Conservation (phyloP, 2,113 vertebrate species). For the Polypterus bichir region DNA sequence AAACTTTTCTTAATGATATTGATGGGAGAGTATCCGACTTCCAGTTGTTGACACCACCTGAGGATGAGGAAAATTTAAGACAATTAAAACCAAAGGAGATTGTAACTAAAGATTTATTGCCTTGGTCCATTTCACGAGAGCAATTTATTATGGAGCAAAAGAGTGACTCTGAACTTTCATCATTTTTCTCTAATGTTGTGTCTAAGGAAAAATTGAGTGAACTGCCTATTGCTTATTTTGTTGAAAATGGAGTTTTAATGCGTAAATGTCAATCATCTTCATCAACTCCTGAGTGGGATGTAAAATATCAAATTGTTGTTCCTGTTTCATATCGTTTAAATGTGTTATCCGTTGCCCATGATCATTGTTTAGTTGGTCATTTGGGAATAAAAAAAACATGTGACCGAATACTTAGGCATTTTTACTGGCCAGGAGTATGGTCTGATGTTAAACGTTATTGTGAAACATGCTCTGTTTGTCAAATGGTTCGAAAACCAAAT, state of each 20-base stretch:
- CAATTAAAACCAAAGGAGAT: too few species aligned
- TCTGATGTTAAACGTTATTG: not conserved
- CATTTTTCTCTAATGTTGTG: too few species aligned
- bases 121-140: not conserved
- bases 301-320: not conserved
- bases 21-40: too few species aligned
- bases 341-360: conserved; percentile 6
- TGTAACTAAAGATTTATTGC: too few species aligned
- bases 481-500: too few species aligned
- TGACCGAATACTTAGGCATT: conserved; percentile 3
- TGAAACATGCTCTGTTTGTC: too few species aligned
- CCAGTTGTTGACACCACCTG: too few species aligned
- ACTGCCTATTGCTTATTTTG: not conserved
- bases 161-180: too few species aligned
- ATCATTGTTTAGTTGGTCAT: conserved; percentile 6
- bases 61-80: too few species aligned
- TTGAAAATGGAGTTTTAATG: conserved; percentile 10
- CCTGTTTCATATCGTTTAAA: not conserved
- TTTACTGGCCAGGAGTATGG: conserved; percentile 12
- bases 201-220: not conserved
- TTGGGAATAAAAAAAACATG: conserved; percentile 10
- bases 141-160: not conserved
- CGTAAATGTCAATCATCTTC: not conserved
- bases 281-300: not conserved
- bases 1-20: too few species aligned